Evolutionary conservation across 2,888 invertebrate genomes (phyloP).

Genomic region (Scrobipalpa atriplicella): DNA sequence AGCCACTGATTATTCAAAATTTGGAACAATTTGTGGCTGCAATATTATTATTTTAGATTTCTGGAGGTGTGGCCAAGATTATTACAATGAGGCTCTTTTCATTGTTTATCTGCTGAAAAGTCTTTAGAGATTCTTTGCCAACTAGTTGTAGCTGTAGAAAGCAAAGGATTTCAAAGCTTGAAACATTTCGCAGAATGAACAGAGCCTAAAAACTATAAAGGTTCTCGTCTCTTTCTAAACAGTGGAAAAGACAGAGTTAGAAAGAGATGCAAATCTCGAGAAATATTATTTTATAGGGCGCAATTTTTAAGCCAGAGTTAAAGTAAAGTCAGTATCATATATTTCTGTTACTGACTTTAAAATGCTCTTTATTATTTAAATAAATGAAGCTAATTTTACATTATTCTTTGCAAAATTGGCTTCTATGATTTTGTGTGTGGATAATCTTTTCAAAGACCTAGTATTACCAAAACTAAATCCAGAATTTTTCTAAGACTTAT

Average conservation of each 20-base stretch:
- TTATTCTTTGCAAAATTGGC: neutral
- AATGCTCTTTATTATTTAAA: neutral
- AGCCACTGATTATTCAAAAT: conserved; percentile 72
- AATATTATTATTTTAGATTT: conserved; percentile 24
- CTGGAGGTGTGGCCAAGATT: conserved; percentile 58
- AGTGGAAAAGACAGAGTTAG: neutral
- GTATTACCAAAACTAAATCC: conserved; percentile 40
- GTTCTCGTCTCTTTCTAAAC: neutral
- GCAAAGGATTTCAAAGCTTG: conserved; percentile 19
- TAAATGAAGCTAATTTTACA: conserved; percentile 15
- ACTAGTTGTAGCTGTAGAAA: conserved; percentile 5
- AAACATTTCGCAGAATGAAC: neutral
- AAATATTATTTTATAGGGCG: neutral
- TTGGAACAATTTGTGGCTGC: conserved; percentile 70
- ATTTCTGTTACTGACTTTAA: neutral
- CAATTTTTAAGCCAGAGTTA: neutral
- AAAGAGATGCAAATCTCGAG: neutral
- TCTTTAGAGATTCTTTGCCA: neutral
- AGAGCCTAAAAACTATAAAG: neutral
- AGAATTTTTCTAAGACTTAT: conserved; percentile 42
- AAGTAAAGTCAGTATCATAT: neutral
- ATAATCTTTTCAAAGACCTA: neutral
- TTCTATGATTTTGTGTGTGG: neutral
- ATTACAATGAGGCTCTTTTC: conserved; percentile 1
- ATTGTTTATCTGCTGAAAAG: neutral